Evolutionary conservation across 2,888 invertebrate species (phyloP).

Genomic region (Melanophora roralis): DNA sequence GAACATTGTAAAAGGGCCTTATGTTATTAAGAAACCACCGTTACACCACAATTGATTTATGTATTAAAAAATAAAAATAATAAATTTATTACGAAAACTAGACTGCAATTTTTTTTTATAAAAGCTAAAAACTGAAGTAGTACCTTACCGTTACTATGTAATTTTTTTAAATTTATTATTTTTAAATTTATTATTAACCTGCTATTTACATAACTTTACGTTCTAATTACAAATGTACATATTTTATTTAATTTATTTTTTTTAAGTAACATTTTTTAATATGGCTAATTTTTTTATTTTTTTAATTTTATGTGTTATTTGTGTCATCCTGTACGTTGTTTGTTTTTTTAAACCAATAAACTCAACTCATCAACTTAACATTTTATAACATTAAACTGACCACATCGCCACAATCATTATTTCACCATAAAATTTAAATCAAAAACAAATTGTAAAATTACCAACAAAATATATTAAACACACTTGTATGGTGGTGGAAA

Average conservation of each 20-base stretch:
- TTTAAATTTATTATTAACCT: no score
- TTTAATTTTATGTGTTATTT: conserved; percentile 55
- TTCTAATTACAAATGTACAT: not conserved
- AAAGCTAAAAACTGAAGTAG: no score
- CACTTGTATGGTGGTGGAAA: conserved; percentile 10
- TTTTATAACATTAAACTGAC: conserved; percentile 6
- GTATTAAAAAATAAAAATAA: no score
- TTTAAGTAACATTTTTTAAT: not conserved
- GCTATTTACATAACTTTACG: no score
- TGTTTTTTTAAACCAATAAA: conserved; percentile 47
- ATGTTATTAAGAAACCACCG: no score
- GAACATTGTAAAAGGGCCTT: no score
- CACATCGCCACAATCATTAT: conserved; percentile 4
- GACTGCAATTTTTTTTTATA: no score
- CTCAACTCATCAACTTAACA: conserved; percentile 6
- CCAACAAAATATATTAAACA: not conserved
- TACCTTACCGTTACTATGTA: no score
- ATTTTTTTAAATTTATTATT: no score
- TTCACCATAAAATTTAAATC: not conserved
- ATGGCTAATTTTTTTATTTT: conserved; percentile 1
- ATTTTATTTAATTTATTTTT: not conserved
- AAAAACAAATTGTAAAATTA: conserved; percentile 14
- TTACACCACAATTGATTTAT: no score
- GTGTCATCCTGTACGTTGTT: conserved; percentile 60
- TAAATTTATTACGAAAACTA: no score